Percentiles rank a stretch among this genome's conserved stretches.
These are phyloP conservation scores for Tribolium freemani DNA, from an alignment of 2,888 invertebrate genomes.

Conservation along the genomic window DNA sequence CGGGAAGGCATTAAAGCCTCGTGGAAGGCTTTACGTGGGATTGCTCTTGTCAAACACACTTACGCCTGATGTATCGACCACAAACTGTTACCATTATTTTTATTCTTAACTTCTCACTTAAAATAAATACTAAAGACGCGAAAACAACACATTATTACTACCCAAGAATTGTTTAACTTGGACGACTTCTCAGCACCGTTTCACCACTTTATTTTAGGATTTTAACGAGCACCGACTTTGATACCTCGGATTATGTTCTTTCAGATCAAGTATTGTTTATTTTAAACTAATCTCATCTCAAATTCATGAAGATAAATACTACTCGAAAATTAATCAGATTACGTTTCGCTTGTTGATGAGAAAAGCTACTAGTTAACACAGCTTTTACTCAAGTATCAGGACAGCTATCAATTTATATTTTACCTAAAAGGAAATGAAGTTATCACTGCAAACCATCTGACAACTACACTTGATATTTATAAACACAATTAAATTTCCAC, in stretches of 20 bases:
- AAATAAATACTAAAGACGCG: conserved; percentile 13
- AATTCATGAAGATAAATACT: not conserved
- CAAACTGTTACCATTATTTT: conserved; percentile 55
- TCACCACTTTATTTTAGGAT: conserved; percentile 6
- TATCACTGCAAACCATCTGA: not conserved
- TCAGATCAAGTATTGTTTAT: not conserved
- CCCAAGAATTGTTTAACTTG: conserved; percentile 16
- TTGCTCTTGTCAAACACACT: conserved; percentile 62
- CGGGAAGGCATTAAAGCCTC: conserved; percentile 57
- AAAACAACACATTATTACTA: conserved; percentile 31
- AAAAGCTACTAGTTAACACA: not conserved
- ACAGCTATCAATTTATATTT: not conserved
- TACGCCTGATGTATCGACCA: conserved; percentile 60
- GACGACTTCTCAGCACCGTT: not conserved
- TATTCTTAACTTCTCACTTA: conserved; percentile 44
- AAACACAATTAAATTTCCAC: conserved; percentile 1
- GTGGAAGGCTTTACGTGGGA: conserved; percentile 60
- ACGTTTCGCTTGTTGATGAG: not conserved
- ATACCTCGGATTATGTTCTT: not conserved
- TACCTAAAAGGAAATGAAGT: not conserved
- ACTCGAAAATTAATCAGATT: not conserved
- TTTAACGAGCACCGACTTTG: not conserved
- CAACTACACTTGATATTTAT: not conserved
- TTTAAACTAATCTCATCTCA: not conserved
- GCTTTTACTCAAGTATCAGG: not conserved